phyloP scores from a whole-genome alignment of 2,797 vertebrate genomes.

The Nyctibius grandis region DNA sequence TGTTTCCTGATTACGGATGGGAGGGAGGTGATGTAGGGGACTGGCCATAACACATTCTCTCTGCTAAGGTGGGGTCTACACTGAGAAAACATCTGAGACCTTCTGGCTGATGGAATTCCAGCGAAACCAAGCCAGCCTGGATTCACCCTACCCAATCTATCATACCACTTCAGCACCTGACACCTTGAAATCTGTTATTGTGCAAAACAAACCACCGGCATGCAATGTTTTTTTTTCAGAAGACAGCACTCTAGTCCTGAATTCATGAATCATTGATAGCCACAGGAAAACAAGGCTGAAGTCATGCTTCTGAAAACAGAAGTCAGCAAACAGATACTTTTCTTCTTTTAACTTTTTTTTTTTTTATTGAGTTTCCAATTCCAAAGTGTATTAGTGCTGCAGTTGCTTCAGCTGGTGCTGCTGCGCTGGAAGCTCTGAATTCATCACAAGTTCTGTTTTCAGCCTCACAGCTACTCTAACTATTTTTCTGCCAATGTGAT shows the following conservation, averaged over 20 bases:
- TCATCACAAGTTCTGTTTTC: not conserved
- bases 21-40: not conserved
- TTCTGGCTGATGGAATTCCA: constrained; percentile 24
- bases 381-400: not conserved
- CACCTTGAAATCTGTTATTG: constrained; percentile 55
- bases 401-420: constrained; percentile 18
- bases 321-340: constrained; percentile 24
- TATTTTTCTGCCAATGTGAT: constrained; percentile 16
- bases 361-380: constrained; percentile 17
- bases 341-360: not conserved
- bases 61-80: constrained; percentile 18
- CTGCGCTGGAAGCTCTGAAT: not conserved
- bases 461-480: not conserved
- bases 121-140: constrained; percentile 16
- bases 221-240: constrained; percentile 46
- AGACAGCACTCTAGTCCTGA: not conserved
- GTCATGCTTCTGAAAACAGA: constrained; percentile 40
- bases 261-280: constrained; percentile 66
- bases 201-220: constrained; percentile 63
- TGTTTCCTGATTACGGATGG: constrained; percentile 39
- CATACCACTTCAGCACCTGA: constrained; percentile 31
- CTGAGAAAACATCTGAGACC: not conserved
- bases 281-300: constrained; percentile 51
- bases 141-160: constrained; percentile 35
- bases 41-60: not conserved